These are phyloP conservation scores for Polymixis lichenea DNA, from an alignment of 2,888 invertebrate genomes.

Conservation along the genomic window DNA sequence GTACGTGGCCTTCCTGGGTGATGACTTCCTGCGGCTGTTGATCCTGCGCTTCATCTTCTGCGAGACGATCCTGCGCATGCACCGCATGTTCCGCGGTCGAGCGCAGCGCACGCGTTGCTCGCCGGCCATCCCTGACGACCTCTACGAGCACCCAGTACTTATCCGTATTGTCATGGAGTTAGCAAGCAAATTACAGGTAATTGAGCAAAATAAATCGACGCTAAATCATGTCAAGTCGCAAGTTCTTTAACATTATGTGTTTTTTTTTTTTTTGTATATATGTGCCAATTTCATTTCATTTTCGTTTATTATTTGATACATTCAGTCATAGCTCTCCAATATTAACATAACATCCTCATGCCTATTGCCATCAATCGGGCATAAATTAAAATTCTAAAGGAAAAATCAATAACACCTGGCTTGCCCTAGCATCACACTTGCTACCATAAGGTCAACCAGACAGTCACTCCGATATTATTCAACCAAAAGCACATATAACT, in stretches of 20 bases:
- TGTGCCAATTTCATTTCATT: constrained; percentile 9
- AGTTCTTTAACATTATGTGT: constrained; percentile 1
- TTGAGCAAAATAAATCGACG: neutral
- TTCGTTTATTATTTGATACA: neutral
- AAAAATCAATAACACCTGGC: neutral
- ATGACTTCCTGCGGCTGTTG: constrained; percentile 97
- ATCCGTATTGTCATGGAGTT: constrained; percentile 95
- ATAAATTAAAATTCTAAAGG: neutral
- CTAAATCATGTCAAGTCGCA: constrained; percentile 4
- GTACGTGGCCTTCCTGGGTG: constrained; percentile 97
- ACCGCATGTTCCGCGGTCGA: constrained; percentile 96
- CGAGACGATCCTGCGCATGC: constrained; percentile 96
- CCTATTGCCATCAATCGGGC: neutral
- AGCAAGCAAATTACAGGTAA: constrained; percentile 95
- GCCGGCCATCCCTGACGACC: constrained; percentile 96
- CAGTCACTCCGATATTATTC: neutral
- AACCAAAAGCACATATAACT: neutral
- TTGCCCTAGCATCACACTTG: no score
- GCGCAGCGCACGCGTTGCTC: constrained; percentile 96
- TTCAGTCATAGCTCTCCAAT: neutral
- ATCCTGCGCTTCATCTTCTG: constrained; percentile 98
- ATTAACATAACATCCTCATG: neutral
- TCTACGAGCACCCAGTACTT: constrained; percentile 95
- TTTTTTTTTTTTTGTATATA: neutral
- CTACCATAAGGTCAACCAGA: neutral